Evolutionary conservation across 2,113 vertebrate genomes (phyloP).

Genomic region (Hippocampus abdominalis): DNA sequence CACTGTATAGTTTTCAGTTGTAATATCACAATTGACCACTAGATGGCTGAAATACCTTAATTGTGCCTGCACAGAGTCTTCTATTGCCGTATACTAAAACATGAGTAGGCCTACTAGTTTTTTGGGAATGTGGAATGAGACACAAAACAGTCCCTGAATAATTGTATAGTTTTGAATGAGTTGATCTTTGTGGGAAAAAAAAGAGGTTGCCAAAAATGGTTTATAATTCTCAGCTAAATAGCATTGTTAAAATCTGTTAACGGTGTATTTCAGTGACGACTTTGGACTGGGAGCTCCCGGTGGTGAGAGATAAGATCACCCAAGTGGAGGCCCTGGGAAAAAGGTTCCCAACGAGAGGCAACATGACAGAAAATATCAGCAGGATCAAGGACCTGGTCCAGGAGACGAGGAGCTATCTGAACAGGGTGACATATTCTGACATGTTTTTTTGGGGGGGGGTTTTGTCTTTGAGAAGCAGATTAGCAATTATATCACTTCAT

Average conservation of each 20-base stretch:
- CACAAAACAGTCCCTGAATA: too few relatives aligned
- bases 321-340: slow-evolving; percentile 76
- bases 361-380: slow-evolving; percentile 79
- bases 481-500: too few relatives aligned
- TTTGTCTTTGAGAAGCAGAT: background rate
- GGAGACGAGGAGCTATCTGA: slow-evolving; percentile 80
- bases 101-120: too few relatives aligned
- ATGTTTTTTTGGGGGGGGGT: background rate
- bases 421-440: slow-evolving; percentile 67
- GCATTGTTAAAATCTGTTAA: background rate
- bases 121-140: too few relatives aligned
- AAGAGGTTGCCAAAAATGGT: background rate
- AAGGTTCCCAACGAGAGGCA: slow-evolving; percentile 63
- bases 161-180: too few relatives aligned
- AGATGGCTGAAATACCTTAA: too few relatives aligned
- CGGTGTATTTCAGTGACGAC: slow-evolving; percentile 68
- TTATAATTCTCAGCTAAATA: too few relatives aligned
- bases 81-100: too few relatives aligned
- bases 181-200: too few relatives aligned
- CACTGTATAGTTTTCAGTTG: too few relatives aligned
- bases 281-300: slow-evolving; percentile 71
- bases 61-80: too few relatives aligned
- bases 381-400: slow-evolving; percentile 83
- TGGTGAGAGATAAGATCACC: slow-evolving; percentile 63
- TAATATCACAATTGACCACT: too few relatives aligned